phyloP scores from a whole-genome alignment of 2,113 vertebrate genomes.

The Leptosomus discolor region DNA sequence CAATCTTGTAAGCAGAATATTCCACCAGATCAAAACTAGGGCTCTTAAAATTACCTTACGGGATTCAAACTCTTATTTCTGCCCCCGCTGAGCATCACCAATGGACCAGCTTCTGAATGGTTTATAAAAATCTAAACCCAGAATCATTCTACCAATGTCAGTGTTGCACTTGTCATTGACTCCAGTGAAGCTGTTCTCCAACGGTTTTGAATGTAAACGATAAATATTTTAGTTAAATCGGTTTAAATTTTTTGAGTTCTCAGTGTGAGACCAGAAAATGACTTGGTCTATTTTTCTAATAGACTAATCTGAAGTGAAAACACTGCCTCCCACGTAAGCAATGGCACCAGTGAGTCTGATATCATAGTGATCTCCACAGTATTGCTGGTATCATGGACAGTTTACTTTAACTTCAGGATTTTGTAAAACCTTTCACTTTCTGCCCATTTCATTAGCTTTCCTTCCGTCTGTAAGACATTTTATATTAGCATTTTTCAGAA shows the following conservation, averaged over 20 bases:
- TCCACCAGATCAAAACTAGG: background rate
- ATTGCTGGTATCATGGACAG: background rate
- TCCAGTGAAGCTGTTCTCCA: background rate
- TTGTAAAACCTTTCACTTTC: background rate
- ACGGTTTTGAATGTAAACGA: conserved; percentile 26
- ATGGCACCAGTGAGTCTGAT: conserved; percentile 29
- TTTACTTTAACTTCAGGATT: background rate
- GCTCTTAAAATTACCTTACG: background rate
- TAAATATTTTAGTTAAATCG: conserved; percentile 27
- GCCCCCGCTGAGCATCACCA: background rate
- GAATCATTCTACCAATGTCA: background rate
- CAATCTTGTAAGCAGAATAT: background rate
- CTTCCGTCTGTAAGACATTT: background rate
- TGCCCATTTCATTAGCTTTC: background rate
- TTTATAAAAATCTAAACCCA: background rate
- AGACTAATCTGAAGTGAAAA: background rate
- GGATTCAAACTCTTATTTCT: background rate
- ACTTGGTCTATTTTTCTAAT: conserved; percentile 7
- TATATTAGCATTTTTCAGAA: background rate
- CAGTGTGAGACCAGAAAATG: background rate
- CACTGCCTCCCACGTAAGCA: background rate
- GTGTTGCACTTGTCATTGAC: background rate
- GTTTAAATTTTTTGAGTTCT: background rate
- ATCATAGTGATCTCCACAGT: background rate
- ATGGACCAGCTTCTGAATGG: background rate